A percentile compares a stretch with the other conserved stretches of the same genome.
phyloP scores from a whole-genome alignment of 1,140 invertebrate genomes.

The Lamellibrachia luymesi region DNA sequence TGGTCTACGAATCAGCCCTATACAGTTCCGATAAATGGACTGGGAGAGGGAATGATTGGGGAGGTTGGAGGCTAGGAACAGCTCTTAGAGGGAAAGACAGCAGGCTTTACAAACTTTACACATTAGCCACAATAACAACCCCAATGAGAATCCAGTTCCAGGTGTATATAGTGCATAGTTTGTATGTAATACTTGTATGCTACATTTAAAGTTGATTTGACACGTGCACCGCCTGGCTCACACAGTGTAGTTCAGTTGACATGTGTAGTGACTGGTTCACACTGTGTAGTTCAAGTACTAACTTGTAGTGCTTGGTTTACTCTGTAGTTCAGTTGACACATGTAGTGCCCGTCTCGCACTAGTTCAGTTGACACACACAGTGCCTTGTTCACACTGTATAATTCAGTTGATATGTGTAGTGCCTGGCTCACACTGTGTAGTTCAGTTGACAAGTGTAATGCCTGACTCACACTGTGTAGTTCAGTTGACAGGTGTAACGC shows the following conservation, averaged over 20 bases:
- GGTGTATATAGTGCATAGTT: not conserved
- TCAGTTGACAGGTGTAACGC: not conserved
- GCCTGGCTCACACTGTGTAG: not conserved
- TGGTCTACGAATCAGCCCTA: constrained; percentile 79
- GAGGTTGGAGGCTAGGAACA: not conserved
- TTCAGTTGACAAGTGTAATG: not conserved
- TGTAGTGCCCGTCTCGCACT: not conserved
- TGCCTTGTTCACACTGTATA: too few species aligned
- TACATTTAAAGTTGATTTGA: not conserved
- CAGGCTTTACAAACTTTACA: not conserved
- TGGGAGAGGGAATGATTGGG: not conserved
- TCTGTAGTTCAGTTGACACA: not conserved
- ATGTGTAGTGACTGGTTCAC: not conserved
- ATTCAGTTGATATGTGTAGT: not conserved
- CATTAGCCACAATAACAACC: not conserved
- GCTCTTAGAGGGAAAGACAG: not conserved
- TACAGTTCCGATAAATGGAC: constrained; percentile 51
- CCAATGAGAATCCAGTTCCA: not conserved
- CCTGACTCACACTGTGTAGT: not conserved
- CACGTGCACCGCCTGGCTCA: not conserved
- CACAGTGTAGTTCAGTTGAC: not conserved
- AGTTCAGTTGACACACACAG: not conserved
- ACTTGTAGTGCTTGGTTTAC: not conserved
- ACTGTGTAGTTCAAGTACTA: not conserved
- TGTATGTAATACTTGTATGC: not conserved